Conservation (phyloP, 2,888 invertebrate species). For the Timema cristinae region DNA sequence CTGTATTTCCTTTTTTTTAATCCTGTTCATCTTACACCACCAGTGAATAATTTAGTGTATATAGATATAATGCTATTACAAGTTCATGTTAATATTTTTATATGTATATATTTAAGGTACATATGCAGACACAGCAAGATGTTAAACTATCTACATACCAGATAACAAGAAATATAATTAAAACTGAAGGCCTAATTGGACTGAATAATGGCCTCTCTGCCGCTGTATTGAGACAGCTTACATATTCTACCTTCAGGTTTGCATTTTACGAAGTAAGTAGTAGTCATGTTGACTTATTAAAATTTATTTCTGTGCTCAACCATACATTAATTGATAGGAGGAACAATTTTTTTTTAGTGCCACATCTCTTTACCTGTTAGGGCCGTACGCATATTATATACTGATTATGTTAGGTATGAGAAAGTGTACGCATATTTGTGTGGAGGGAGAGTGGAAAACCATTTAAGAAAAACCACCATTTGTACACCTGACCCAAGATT, state of each 20-base stretch:
- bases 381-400: no score
- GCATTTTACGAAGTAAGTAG: conserved; percentile 60
- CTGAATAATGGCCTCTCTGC: conserved; percentile 96
- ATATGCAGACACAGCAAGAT: conserved; percentile 93
- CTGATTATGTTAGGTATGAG: no score
- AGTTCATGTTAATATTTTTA: conserved; percentile 14
- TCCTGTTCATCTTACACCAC: background rate
- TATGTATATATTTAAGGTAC: conserved; percentile 53
- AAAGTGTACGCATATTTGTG: no score
- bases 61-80: no score
- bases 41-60: background rate
- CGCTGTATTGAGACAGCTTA: conserved; percentile 85
- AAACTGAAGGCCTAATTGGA: conserved; percentile 77
- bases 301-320: no score
- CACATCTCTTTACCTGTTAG: no score
- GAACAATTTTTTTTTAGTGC: no score
- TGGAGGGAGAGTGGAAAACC: no score
- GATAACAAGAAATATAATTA: conserved; percentile 71
- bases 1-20: background rate
- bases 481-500: no score
- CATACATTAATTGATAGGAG: no score
- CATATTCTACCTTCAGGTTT: conserved; percentile 90
- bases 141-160: conserved; percentile 69
- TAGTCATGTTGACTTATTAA: no score
- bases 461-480: no score